Base-by-base conservation (phyloP, 2,113 vertebrate species). In the Elgaria multicarinata region DNA sequence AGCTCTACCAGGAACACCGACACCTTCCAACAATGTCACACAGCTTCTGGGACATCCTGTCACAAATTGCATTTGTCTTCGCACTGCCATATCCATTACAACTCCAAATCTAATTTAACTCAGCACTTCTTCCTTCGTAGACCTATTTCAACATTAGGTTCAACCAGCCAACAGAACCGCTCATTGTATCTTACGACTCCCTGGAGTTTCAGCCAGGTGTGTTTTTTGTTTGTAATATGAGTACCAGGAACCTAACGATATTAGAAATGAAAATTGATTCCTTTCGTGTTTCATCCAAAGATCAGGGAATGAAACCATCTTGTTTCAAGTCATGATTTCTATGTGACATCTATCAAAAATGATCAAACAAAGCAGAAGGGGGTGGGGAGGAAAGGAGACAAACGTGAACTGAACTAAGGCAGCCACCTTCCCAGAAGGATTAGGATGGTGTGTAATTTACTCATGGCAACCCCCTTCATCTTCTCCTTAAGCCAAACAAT, bases 11-110 rank as follows among this genome's bases (percentile, higher is more conserved):
- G 22, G 62, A 18, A 42, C 10, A 24, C 2, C 2, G 14, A 28
- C 10, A n/a, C 31, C 64, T 93, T 83, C 87, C 22, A 46, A 88
- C 64, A 88, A 62, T 91, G 89, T 78, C 80, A 71, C 90, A 87
- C 44, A 66, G 8, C 33, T 58, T 71, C 89, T 87, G 72, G 18
- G 76, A 39, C 91, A 83, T 72, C 84, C 66, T 86, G 69, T 28
- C 67, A 83, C 84, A 92, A 91, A 92, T 42, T 92, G 64, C 87
- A 87, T 89, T 92, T 90, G 22, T 90, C 85, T 93, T 94, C 88
- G 85, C 58, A 90, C 85, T 75, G 77, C 88, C 87, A 28, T 67
- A 93, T 71, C 83, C 91, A 93, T 93, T 91, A 90, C 44, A 86
- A 85, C 89, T 0, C 0, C 67, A 90, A 91, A 91, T 86, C 31